Evolutionary conservation across 1,140 invertebrate species (phyloP), one percentile per base, ranked within the genome.

Genomic region (Galleria mellonella): DNA sequence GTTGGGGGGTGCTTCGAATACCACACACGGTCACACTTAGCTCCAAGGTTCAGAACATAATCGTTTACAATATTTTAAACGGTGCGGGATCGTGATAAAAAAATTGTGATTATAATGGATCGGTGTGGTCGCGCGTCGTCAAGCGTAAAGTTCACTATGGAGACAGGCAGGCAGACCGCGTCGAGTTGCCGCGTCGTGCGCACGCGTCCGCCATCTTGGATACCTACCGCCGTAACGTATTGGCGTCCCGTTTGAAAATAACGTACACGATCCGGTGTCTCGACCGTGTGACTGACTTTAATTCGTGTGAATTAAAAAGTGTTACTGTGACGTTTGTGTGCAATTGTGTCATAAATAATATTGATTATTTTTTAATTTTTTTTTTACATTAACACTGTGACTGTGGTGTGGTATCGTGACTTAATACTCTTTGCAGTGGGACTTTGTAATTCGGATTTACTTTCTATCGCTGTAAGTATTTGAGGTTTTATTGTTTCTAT

Each of bases 401-500:
- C 61, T 69, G 60, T 69, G 69, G 55, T 57, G 55, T 69, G 69
- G 55, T 57, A 53, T 66, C 71, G 72, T 82, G 72, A 66, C 73
- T 56, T 65, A 67, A 67, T 62, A 52, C 62, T 63, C 48, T 49
- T n/a, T n/a, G 47, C 63, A 62, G 49, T 61, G 61, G 45, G 55
- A 62, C 60, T 71, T 71, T 48, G 51, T 72, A 69, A 72, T 77
- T 79, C 65, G 79, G 79, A 83, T 83, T 83, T 83, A 81, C 79
- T 83, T 83, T 83, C 79, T 83, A 83, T 79, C 62, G 63, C 62
- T 76, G 79, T 83, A 69, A 83, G 79, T 83, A 73, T 59, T 65
- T 37, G 9, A 12, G 51, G 66, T 75, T 72, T 72, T 78, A 74
- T 77, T 77, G 66, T 81, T 76, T 69, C 65, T 63, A 53, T 70